These are phyloP conservation scores for Polypedilum vanderplanki DNA, from an alignment of 1,140 invertebrate genomes.

Conservation along the genomic window DNA sequence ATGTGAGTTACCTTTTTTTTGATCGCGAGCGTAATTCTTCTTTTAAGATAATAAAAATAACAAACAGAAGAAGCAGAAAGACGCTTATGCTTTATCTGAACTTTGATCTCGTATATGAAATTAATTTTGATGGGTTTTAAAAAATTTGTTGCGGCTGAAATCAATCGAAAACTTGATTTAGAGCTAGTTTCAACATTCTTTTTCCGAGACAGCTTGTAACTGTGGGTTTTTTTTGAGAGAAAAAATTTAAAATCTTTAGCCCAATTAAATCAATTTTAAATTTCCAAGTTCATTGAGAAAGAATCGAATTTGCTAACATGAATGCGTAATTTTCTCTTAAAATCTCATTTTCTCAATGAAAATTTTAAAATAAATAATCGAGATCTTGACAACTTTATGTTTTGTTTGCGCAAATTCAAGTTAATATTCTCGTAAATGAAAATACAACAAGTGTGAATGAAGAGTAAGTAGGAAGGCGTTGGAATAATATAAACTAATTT, in stretches of 20 bases:
- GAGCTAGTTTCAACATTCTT: too few relatives aligned
- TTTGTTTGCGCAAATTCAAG: neutral
- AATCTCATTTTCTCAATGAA: neutral
- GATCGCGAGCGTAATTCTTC: neutral
- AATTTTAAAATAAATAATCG: neutral
- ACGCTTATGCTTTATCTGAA: neutral
- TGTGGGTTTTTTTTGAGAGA: too few relatives aligned
- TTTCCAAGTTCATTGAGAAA: neutral
- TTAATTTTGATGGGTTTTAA: too few relatives aligned
- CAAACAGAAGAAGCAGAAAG: slow-evolving; percentile 5
- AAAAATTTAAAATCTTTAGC: neutral
- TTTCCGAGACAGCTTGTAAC: too few relatives aligned
- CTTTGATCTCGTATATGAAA: neutral
- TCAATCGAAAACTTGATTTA: too few relatives aligned
- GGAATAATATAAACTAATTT: slow-evolving; percentile 2
- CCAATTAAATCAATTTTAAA: neutral
- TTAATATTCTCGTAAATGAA: neutral
- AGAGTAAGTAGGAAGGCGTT: neutral
- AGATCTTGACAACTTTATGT: neutral
- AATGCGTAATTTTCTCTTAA: neutral
- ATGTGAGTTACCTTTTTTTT: neutral
- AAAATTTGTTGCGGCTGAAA: too few relatives aligned
- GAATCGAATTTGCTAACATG: neutral
- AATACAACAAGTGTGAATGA: slow-evolving; percentile 12
- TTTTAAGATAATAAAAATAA: neutral